These are phyloP conservation scores for Leptopilina myrica DNA, from an alignment of 2,888 invertebrate genomes.

Conservation along the genomic window DNA sequence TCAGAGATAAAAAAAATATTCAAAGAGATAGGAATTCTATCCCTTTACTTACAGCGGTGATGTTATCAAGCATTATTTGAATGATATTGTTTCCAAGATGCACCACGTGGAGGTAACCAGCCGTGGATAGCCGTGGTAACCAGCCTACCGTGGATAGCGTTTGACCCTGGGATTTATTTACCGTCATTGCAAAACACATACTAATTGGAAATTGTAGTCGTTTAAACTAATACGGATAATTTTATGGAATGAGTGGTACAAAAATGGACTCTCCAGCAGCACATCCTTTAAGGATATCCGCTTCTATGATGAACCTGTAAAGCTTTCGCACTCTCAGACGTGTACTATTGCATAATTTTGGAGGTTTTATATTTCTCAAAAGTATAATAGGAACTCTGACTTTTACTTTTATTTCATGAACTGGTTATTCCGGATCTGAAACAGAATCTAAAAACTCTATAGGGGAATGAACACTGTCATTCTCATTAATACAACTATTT, in stretches of 20 bases:
- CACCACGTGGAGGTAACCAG: background rate
- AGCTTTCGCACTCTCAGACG: constrained; percentile 45
- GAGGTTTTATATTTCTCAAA: constrained; percentile 53
- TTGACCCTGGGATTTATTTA: constrained; percentile 49
- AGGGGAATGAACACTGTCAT: constrained; percentile 2
- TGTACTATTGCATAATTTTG: constrained; percentile 54
- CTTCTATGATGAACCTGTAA: background rate
- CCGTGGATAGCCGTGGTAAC: too few relatives aligned
- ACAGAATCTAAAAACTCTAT: background rate
- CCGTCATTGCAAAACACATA: constrained; percentile 51
- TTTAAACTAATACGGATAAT: background rate
- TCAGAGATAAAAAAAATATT: too few relatives aligned
- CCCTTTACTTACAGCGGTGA: background rate
- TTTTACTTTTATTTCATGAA: constrained; percentile 59
- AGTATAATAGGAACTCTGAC: constrained; percentile 52
- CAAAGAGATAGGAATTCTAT: too few relatives aligned
- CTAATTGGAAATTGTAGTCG: constrained; percentile 45
- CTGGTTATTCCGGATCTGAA: constrained; percentile 56
- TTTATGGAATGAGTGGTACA: background rate
- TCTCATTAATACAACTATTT: background rate
- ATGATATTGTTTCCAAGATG: constrained; percentile 2
- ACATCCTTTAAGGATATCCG: background rate
- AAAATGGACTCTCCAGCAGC: background rate
- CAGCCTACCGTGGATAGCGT: too few relatives aligned
- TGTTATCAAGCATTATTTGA: background rate